phyloP scores from a whole-genome alignment of 2,888 invertebrate genomes.

The Odiellus spinosus region DNA sequence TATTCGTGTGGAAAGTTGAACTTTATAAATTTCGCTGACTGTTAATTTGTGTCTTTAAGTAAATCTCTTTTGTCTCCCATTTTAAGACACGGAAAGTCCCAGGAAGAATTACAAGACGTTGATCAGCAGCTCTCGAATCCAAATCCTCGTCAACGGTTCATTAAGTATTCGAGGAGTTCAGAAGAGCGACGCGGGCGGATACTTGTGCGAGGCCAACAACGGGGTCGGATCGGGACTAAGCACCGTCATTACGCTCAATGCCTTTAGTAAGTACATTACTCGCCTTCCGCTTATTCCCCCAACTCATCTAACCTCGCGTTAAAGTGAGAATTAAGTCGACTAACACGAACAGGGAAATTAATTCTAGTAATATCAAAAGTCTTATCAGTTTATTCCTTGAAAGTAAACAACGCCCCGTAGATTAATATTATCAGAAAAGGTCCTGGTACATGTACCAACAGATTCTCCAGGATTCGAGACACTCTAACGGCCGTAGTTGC shows the following conservation, averaged over 20 bases:
- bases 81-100: neutral
- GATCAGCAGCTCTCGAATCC: constrained; percentile 40
- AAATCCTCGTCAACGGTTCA: constrained; percentile 45
- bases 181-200: constrained; percentile 28
- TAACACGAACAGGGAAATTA: neutral
- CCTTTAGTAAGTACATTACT: constrained; percentile 24
- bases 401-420: too few relatives aligned
- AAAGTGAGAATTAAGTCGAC: neutral
- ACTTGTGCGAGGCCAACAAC: constrained; percentile 31
- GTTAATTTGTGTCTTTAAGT: too few relatives aligned
- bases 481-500: too few relatives aligned
- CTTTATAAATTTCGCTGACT: too few relatives aligned
- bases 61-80: neutral
- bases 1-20: too few relatives aligned
- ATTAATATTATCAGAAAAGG: too few relatives aligned
- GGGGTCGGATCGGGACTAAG: constrained; percentile 25
- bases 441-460: too few relatives aligned
- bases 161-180: constrained; percentile 23
- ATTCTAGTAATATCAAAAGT: too few relatives aligned
- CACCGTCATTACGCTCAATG: constrained; percentile 18
- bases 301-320: too few relatives aligned
- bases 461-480: too few relatives aligned
- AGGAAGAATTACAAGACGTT: constrained; percentile 14
- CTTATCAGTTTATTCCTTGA: too few relatives aligned
- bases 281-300: too few relatives aligned